phyloP scores from a whole-genome alignment of 1,140 invertebrate genomes.

The Phortica variegata region DNA sequence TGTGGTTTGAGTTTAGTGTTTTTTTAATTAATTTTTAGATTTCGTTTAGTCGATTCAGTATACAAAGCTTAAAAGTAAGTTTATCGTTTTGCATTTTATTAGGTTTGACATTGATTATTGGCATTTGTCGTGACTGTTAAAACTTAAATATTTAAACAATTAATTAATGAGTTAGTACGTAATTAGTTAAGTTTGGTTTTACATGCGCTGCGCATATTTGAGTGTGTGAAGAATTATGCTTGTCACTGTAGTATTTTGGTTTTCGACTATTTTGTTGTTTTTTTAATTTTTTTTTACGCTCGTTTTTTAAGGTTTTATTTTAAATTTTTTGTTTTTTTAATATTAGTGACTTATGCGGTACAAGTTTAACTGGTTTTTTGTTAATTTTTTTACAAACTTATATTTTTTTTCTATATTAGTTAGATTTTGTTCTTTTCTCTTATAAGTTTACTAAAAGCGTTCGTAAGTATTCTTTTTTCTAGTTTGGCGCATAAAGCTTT shows the following conservation, averaged over 20 bases:
- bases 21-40: background rate
- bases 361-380: slow-evolving; percentile 19
- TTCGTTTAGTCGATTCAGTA: slow-evolving; percentile 5
- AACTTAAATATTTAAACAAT: slow-evolving; percentile 40
- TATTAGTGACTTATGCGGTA: slow-evolving; percentile 21
- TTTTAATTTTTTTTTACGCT: slow-evolving; percentile 1
- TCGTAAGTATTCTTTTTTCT: slow-evolving; percentile 23
- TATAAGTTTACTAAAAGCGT: slow-evolving; percentile 24
- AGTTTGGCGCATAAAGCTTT: slow-evolving; percentile 54
- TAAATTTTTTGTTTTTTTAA: slow-evolving; percentile 8
- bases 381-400: slow-evolving; percentile 27
- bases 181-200: slow-evolving; percentile 52
- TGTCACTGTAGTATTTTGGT: slow-evolving; percentile 17
- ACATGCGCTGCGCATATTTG: slow-evolving; percentile 48
- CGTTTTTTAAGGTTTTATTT: slow-evolving; percentile 19
- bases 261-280: slow-evolving; percentile 41
- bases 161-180: slow-evolving; percentile 21
- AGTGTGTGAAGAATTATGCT: slow-evolving; percentile 17
- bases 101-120: too few species aligned
- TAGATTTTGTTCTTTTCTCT: slow-evolving; percentile 19
- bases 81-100: slow-evolving; percentile 9
- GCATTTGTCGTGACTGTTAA: slow-evolving; percentile 17
- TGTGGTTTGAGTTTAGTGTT: too few species aligned
- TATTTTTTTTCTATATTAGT: slow-evolving; percentile 2
- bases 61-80: slow-evolving; percentile 4